Percentiles rank a stretch among this genome's conserved stretches.
These are phyloP conservation scores for Clistopyga incitator DNA, from an alignment of 2,888 invertebrate genomes.

Conservation along the genomic window DNA sequence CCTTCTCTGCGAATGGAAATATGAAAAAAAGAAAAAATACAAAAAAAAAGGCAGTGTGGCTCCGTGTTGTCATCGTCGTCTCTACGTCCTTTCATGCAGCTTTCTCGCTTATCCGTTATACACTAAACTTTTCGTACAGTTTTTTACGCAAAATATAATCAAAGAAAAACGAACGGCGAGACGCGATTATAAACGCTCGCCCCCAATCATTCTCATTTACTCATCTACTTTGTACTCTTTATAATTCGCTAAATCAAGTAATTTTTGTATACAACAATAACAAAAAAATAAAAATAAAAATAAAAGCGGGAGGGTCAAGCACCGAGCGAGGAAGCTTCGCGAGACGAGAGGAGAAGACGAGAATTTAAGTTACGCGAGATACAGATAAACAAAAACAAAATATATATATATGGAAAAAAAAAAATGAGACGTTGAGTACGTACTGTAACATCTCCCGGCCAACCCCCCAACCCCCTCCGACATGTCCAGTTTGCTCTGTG, in stretches of 20 bases:
- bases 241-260: constrained; percentile 75
- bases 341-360: constrained; percentile 47
- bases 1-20: constrained; percentile 57
- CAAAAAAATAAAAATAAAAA: not conserved
- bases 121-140: constrained; percentile 57
- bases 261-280: constrained; percentile 75
- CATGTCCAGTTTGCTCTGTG: constrained; percentile 83
- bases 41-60: constrained; percentile 5
- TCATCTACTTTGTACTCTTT: constrained; percentile 65
- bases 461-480: constrained; percentile 70
- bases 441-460: constrained; percentile 77
- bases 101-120: constrained; percentile 46
- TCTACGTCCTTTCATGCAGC: constrained; percentile 46
- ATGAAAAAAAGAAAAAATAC: constrained; percentile 22
- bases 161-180: constrained; percentile 24
- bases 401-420: constrained; percentile 55
- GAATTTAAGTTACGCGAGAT: constrained; percentile 48
- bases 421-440: constrained; percentile 40
- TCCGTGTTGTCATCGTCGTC: constrained; percentile 46
- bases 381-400: constrained; percentile 20
- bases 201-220: constrained; percentile 57
- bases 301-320: constrained; percentile 14
- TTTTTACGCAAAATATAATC: constrained; percentile 61
- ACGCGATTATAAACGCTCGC: not conserved
- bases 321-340: constrained; percentile 48